Evolutionary conservation across 2,888 invertebrate genomes (phyloP), one percentile per base, ranked within the genome.

Genomic region (Lottia gigantea): DNA sequence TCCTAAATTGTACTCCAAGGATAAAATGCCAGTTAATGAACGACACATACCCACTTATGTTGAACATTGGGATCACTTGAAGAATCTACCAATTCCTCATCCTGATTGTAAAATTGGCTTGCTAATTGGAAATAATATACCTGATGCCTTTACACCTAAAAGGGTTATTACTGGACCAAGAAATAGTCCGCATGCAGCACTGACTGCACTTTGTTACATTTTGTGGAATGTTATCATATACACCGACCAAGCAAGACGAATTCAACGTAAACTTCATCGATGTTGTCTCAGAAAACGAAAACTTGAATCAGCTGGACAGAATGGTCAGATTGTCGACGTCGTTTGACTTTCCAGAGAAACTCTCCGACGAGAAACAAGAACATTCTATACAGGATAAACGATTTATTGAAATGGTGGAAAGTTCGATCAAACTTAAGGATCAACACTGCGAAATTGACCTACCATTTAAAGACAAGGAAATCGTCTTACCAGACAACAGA

Each of bases 231-330:
- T 72, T 7, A 23, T 73, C 0, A 23, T 12, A 14, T 15, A 55
- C 2, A 19, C 49, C 49, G 7, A 62, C 7, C 2, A 15, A 7
- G 15, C 1, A 23, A 1, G 19, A 31, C 40, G 46, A 46, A 14
- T 66, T 61, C n/a, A 31, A 15, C 0, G 47, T 63, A 0, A 19
- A 73, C 26, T 71, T 68, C 46, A 40, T 68, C 2, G 11, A 66
- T 7, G n/a, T 70, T n/a, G 8, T 95, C 94, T 68, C 96, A 90
- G 12, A 96, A 95, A 62, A 94, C 92, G 74, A 96, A n/a, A n/a
- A 55, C 11, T n/a, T 55, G 49, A 55, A 55, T 25, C 49, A 47
- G 19, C 70, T 25, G 19, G 45, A 3, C 15, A 46, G 8, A 8
- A 49, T 4, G 49, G 19, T 16, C 47, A 40, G 64, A 19, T 23